Evolutionary conservation across 1,140 invertebrate genomes (phyloP).

Genomic region (Brevipalpus yothersi): DNA sequence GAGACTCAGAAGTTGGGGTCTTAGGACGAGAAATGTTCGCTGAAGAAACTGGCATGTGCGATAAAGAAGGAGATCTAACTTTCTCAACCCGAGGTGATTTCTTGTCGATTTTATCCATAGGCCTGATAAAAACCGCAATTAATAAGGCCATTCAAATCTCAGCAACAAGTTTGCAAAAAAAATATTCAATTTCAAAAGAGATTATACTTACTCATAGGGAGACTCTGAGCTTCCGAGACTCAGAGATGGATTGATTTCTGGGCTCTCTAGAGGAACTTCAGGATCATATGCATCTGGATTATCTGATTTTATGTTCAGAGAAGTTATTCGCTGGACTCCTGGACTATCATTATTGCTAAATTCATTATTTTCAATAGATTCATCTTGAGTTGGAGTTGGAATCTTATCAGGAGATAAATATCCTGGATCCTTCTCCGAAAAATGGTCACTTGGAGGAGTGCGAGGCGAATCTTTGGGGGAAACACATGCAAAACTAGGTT

Average conservation of each 20-base stretch:
- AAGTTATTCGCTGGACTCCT: not conserved
- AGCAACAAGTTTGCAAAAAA: too few species aligned
- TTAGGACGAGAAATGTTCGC: too few species aligned
- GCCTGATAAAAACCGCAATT: too few species aligned
- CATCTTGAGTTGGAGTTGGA: constrained; percentile 10
- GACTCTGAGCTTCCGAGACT: not conserved
- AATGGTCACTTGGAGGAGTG: not conserved
- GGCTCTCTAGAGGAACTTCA: constrained; percentile 17
- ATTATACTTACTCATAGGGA: not conserved
- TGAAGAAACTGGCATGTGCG: too few species aligned
- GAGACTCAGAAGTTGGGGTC: too few species aligned
- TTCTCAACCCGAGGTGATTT: too few species aligned
- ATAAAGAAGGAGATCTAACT: too few species aligned
- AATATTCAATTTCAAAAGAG: too few species aligned
- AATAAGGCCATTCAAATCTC: too few species aligned
- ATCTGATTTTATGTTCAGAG: not conserved
- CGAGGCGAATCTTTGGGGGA: not conserved
- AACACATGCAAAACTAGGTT: not conserved
- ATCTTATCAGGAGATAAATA: constrained; percentile 2
- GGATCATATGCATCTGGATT: constrained; percentile 22
- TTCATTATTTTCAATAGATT: constrained; percentile 1
- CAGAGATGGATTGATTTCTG: not conserved
- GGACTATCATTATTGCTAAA: not conserved
- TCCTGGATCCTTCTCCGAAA: not conserved
- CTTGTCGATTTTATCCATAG: too few species aligned